Evolutionary conservation across 2,113 vertebrate genomes (phyloP).

Genomic region (Oryzias celebensis): DNA sequence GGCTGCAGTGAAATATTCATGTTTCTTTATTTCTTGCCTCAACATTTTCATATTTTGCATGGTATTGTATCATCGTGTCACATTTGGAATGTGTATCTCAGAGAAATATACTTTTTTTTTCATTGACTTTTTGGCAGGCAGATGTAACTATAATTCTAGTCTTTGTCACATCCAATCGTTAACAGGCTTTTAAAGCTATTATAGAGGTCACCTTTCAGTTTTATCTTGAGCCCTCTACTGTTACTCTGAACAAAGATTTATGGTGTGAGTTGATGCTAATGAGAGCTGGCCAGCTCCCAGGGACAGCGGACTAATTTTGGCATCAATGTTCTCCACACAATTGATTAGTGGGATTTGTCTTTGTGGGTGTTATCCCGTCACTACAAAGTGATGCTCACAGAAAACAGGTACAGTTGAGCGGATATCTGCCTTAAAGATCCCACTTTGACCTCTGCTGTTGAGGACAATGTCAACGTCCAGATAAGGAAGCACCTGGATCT

Average conservation of each 20-base stretch:
- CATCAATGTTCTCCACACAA: not conserved
- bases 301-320: not conserved
- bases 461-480: constrained; percentile 16
- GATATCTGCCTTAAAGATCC: not conserved
- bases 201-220: not conserved
- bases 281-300: not conserved
- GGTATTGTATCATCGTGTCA: no score
- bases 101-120: no score
- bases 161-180: no score
- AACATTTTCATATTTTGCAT: no score
- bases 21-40: no score
- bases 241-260: not conserved
- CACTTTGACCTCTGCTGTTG: not conserved
- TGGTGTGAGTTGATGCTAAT: not conserved
- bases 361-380: not conserved
- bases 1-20: no score
- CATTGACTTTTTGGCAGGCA: no score
- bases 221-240: not conserved
- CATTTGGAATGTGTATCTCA: no score
- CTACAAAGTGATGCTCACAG: not conserved
- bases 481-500: constrained; percentile 45
- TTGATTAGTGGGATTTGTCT: not conserved
- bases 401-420: not conserved
- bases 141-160: no score
- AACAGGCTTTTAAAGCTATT: not conserved